These are phyloP conservation scores for Lasioglossum leucozonium DNA, from an alignment of 2,888 invertebrate species.

Conservation along the genomic window DNA sequence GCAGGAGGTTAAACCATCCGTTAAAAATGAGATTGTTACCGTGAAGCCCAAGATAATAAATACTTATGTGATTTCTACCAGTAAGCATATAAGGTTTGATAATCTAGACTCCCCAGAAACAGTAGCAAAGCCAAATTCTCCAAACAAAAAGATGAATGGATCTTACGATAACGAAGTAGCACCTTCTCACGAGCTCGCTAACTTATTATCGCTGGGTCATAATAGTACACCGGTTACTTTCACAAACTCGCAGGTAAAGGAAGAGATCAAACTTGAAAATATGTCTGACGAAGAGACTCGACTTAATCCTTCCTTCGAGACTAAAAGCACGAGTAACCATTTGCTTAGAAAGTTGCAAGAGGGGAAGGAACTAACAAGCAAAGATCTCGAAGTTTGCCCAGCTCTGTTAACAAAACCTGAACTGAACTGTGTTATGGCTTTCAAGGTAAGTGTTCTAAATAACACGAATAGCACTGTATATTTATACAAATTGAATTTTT, in stretches of 20 bases:
- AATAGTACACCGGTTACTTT: slow-evolving; percentile 76
- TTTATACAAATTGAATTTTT: slow-evolving; percentile 48
- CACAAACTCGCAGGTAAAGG: slow-evolving; percentile 50
- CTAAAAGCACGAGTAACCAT: neutral
- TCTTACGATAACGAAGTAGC: slow-evolving; percentile 6
- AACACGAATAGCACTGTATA: neutral
- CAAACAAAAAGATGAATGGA: slow-evolving; percentile 19
- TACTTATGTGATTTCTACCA: slow-evolving; percentile 65
- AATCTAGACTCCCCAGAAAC: slow-evolving; percentile 56
- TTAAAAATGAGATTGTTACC: slow-evolving; percentile 22
- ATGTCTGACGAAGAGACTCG: neutral
- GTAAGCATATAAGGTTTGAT: slow-evolving; percentile 79
- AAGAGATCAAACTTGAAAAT: slow-evolving; percentile 30
- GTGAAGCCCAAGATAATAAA: slow-evolving; percentile 76
- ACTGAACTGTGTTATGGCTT: slow-evolving; percentile 68
- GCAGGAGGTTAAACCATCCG: neutral
- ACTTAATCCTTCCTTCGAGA: neutral
- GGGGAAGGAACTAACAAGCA: neutral
- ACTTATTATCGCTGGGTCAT: slow-evolving; percentile 72
- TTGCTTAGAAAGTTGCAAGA: neutral
- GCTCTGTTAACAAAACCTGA: slow-evolving; percentile 46
- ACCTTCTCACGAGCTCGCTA: slow-evolving; percentile 59
- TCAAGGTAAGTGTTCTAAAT: slow-evolving; percentile 65
- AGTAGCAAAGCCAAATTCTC: slow-evolving; percentile 7
- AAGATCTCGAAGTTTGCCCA: slow-evolving; percentile 43